Base-by-base conservation (phyloP, 2,113 vertebrate genomes). In the Apeltes quadracus region DNA sequence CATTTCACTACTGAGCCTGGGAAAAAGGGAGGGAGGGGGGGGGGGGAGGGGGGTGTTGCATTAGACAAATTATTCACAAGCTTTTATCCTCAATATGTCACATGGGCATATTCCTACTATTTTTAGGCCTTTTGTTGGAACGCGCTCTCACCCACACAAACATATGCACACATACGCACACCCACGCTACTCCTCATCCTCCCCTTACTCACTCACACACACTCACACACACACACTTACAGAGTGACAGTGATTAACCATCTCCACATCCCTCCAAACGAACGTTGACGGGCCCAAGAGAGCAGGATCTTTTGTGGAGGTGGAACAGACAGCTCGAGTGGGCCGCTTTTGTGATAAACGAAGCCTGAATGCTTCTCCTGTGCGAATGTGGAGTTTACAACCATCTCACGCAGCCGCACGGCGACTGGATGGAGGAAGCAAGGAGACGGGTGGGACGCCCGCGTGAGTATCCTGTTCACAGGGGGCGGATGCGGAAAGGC, bases 51-150 rank as follows among this genome's bases (percentile, higher is more conserved):
- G 80, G 84, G 78, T 88, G 85, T 84, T 82, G 82, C 81, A 85
- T 87, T 82, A 82, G 72, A 84, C 81, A 91, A 92, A 92, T 92
- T 89, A 91, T 91, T 92, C 91, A 92, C 89, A 85, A 90, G 89
- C 90, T 89, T 92, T 92, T 90, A 93, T 83, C 89, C 90, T 91
- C 87, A 91, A 89, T 91, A 86, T 87, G 89, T 88, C 91, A 92
- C 90, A 91, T 84, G 77, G 85, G 82, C 74, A 84, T 66, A 84
- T 75, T 88, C 72, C 61, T 81, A 85, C 90, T 92, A 92, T 93
- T 91, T 92, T 91, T 90, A 89, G 89, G 75, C 53, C 83, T 83
- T 87, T 90, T 91, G 86, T 91, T 87, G 82, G 66, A 90, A 82
- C 67, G 68, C 53, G 81, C 82, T 70, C 54, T 80, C 78, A 81